These are phyloP conservation scores for Neosalanx taihuensis DNA, from an alignment of 2,797 vertebrate genomes.

Conservation along the genomic window DNA sequence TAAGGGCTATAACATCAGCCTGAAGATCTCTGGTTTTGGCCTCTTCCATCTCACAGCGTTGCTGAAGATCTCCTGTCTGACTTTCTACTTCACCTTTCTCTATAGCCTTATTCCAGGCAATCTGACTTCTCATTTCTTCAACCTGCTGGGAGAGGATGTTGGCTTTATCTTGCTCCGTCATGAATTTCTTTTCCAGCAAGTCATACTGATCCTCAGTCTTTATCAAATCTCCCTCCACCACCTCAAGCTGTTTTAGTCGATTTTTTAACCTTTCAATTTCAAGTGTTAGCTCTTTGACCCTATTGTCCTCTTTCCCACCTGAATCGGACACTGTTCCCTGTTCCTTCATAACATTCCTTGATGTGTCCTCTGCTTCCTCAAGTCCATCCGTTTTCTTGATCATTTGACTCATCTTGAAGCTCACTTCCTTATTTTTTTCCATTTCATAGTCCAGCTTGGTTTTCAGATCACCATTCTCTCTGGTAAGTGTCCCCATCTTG, in stretches of 20 bases:
- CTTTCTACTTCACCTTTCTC: slow-evolving; percentile 90
- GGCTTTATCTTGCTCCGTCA: slow-evolving; percentile 91
- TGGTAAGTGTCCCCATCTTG: slow-evolving; percentile 82
- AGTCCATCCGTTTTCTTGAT: slow-evolving; percentile 86
- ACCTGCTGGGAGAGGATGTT: slow-evolving; percentile 90
- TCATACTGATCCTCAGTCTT: slow-evolving; percentile 97
- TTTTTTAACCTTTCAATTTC: slow-evolving; percentile 92
- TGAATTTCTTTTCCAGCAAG: slow-evolving; percentile 89
- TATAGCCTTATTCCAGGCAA: slow-evolving; percentile 86
- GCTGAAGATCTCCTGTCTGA: slow-evolving; percentile 84
- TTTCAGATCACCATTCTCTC: slow-evolving; percentile 84
- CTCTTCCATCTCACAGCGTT: slow-evolving; percentile 86
- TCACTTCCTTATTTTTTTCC: slow-evolving; percentile 84
- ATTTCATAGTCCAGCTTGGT: slow-evolving; percentile 80
- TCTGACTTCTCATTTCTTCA: slow-evolving; percentile 91
- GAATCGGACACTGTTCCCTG: slow-evolving; percentile 59
- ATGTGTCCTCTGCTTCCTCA: slow-evolving; percentile 82
- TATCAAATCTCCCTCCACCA: slow-evolving; percentile 93
- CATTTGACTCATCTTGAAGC: slow-evolving; percentile 77
- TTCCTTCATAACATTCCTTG: slow-evolving; percentile 74
- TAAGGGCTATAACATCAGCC: slow-evolving; percentile 91
- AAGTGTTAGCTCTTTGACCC: slow-evolving; percentile 85
- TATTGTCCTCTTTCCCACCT: slow-evolving; percentile 78
- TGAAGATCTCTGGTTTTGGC: slow-evolving; percentile 86
- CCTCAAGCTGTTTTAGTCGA: slow-evolving; percentile 90